Evolutionary conservation across 1,140 invertebrate genomes (phyloP), one percentile per base, ranked within the genome.

Genomic region (Bombus soroeensis): DNA sequence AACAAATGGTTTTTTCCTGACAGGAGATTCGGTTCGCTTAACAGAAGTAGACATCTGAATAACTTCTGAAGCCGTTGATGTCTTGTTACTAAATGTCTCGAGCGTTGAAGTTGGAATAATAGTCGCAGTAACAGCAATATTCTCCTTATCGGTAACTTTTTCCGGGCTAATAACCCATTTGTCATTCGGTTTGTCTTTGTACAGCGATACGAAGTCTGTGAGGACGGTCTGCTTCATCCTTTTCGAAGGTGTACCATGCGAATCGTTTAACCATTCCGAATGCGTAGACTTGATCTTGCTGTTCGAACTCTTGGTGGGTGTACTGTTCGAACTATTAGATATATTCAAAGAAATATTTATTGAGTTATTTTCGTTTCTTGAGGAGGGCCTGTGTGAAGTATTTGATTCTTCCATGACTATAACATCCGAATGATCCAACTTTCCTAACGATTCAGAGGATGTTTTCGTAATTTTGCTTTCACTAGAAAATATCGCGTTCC

Each of bases 221-320:
- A 87, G 59, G 64, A 74, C 82, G 8, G 81, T 75, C 15, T 90
- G 89, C 12, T 79, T 82, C 68, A 87, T 47, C 59, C n/a, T 81
- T 66, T 87, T 87, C 4, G 18, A 28, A 0, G 47, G 25, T 13
- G 39, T 9, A 41, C 2, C 22, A 4, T 13, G 1, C 18, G 28
- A n/a, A 10, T 8, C 32, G 6, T 13, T 41, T n/a, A 18, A 28
- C 2, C 1, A 6, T n/a, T 41, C 47, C 18, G 2, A 3, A 28
- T 47, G 43, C 43, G 0, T 15, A 6, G 43, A 15, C 13, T 47
- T 47, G 3, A 47, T 47, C 0, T 15, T 47, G 13, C 43, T 47
- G 43, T 3, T 47, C 3, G 13, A 15, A 15, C 0, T 4, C 13
- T 47, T 3, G 13, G 3, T 47, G 13, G 13, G 0, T 47, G 13